A percentile compares a stretch with the other conserved stretches of the same genome.
These are phyloP conservation scores for Heliconius ethilla DNA, from an alignment of 2,888 invertebrate species.

Conservation along the genomic window DNA sequence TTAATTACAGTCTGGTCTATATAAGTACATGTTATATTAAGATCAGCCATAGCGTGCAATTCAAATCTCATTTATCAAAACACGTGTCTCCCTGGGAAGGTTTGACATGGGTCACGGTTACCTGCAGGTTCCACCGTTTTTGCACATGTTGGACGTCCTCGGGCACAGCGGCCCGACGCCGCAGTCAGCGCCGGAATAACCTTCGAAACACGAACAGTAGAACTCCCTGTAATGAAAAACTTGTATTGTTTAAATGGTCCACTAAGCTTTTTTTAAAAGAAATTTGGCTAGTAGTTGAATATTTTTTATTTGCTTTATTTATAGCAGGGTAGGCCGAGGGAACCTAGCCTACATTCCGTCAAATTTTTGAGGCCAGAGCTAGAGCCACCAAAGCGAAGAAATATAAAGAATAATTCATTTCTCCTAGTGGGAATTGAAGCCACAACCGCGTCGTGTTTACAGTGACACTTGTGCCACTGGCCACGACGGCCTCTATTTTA, in stretches of 20 bases:
- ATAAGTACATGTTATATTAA: conserved; percentile 8
- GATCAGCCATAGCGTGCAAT: conserved; percentile 8
- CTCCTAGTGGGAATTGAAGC: too few relatives aligned
- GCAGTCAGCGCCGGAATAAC: conserved; percentile 90
- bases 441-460: too few relatives aligned
- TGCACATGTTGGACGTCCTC: conserved; percentile 83
- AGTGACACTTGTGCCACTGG: too few relatives aligned
- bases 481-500: too few relatives aligned
- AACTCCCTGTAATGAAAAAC: conserved; percentile 83
- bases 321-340: too few relatives aligned
- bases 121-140: conserved; percentile 93
- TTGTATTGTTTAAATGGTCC: background rate
- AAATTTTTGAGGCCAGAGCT: too few relatives aligned
- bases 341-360: too few relatives aligned
- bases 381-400: too few relatives aligned
- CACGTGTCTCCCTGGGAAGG: conserved; percentile 29
- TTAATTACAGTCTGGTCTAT: conserved; percentile 2
- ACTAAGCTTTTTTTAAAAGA: background rate
- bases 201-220: conserved; percentile 90
- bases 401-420: too few relatives aligned
- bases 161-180: conserved; percentile 91
- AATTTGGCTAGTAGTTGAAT: too few relatives aligned
- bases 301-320: too few relatives aligned
- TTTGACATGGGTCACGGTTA: conserved; percentile 67
- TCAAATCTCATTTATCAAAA: conserved; percentile 30